phyloP scores from a whole-genome alignment of 2,888 invertebrate genomes.

The Dione juno region DNA sequence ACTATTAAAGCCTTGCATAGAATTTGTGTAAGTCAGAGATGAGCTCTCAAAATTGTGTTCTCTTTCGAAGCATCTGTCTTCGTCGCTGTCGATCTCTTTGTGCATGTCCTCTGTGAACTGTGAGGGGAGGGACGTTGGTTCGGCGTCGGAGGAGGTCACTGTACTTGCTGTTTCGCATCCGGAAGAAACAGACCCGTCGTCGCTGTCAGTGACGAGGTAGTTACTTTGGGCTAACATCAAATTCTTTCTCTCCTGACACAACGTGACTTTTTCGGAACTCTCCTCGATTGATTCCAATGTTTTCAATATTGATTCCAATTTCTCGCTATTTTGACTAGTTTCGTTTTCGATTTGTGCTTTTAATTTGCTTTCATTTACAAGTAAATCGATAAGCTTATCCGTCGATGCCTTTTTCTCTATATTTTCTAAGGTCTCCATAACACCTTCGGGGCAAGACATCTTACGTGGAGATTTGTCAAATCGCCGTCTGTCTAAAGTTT shows the following conservation, averaged over 20 bases:
- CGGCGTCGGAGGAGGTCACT: constrained; percentile 84
- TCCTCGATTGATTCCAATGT: constrained; percentile 70
- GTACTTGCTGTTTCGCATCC: constrained; percentile 92
- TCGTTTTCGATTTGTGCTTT: constrained; percentile 52
- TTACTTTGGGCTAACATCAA: constrained; percentile 71
- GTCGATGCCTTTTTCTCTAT: constrained; percentile 59
- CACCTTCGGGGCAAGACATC: constrained; percentile 74
- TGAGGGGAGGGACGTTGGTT: constrained; percentile 77
- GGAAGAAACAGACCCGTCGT: constrained; percentile 90
- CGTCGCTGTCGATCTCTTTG: constrained; percentile 65
- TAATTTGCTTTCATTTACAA: constrained; percentile 64
- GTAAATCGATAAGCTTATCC: constrained; percentile 64
- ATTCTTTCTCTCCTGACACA: constrained; percentile 56
- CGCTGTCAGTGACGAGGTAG: constrained; percentile 86
- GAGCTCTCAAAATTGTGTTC: constrained; percentile 56
- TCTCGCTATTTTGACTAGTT: constrained; percentile 67
- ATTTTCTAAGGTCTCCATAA: constrained; percentile 67
- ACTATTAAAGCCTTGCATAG: constrained; percentile 51
- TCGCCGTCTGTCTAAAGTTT: constrained; percentile 84
- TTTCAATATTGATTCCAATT: constrained; percentile 53
- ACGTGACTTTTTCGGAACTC: constrained; percentile 63
- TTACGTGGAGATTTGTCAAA: constrained; percentile 75
- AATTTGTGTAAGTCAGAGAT: constrained; percentile 56
- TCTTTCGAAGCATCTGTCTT: constrained; percentile 63
- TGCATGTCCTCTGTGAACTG: constrained; percentile 72